A percentile compares a stretch with the other conserved stretches of the same genome.
Evolutionary conservation across 2,113 vertebrate genomes (phyloP).

Genomic region (Notarius quadriscutis): DNA sequence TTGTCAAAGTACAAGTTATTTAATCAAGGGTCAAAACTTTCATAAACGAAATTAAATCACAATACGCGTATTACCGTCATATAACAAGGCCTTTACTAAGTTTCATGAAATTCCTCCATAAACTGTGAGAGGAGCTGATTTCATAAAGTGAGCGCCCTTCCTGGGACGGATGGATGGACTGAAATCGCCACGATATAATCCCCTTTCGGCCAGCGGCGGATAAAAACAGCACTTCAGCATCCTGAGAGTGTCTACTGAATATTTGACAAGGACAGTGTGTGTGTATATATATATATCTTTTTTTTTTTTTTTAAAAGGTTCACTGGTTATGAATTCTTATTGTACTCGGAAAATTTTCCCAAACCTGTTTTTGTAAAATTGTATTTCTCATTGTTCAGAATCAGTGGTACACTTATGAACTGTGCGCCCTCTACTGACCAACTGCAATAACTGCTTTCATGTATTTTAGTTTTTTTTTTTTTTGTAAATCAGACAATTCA

Average conservation of each 20-base stretch:
- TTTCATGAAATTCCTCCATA: too few relatives aligned
- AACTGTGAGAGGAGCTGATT: too few relatives aligned
- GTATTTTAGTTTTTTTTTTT: not conserved
- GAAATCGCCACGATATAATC: too few relatives aligned
- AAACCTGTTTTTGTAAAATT: not conserved
- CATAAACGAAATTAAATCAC: too few relatives aligned
- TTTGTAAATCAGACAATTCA: not conserved
- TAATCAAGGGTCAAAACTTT: too few relatives aligned
- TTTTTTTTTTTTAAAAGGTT: not conserved
- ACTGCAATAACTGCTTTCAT: not conserved
- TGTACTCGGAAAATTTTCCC: not conserved
- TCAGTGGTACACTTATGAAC: not conserved
- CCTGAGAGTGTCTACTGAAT: not conserved
- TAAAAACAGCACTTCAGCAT: not conserved
- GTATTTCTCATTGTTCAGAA: not conserved
- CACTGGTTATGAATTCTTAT: not conserved
- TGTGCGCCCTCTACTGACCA: constrained; percentile 29
- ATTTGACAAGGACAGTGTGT: not conserved
- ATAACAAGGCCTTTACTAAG: too few relatives aligned
- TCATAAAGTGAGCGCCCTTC: too few relatives aligned
- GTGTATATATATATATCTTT: not conserved
- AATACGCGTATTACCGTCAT: too few relatives aligned
- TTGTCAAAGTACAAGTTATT: too few relatives aligned
- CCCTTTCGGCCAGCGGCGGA: too few relatives aligned
- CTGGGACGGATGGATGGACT: too few relatives aligned